Base-by-base conservation (phyloP, 2,888 invertebrate species). In the Vannuccia rotundouncinata region DNA sequence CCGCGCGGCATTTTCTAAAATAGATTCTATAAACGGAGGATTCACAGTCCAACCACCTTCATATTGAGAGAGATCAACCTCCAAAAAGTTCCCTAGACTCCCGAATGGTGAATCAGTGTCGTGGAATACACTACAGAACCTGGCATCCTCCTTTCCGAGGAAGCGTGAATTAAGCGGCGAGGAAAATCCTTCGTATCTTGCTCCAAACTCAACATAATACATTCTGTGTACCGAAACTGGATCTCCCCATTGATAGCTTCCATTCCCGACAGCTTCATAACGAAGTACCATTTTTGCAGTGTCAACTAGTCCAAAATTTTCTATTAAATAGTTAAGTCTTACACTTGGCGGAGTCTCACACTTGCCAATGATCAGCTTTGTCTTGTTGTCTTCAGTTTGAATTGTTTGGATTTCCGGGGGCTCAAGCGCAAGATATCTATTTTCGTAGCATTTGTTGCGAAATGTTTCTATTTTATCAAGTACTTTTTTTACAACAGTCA, bases 181-280 rank as follows among this genome's bases (percentile, higher is more conserved):
- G 0, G 80, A 28, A 66, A 80, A 80, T 25, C 80, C 80, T 80
- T 80, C 80, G 28, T 80, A 80, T 29, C 80, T 80, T 31, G 27
- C 27, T 17, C 30, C 60, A 31, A 81, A 80, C 1, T 81, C 66
- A n/a, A 2, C 22, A 45, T 80, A 80, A 45, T 31, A 80, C 0
- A 80, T 0, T 13, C 25, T 31, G 29, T 80, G 80, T 0, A 80
- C 59, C 22, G 29, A 59, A 5, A 22, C 17, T 0, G 80, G 13
- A 60, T 80, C 80, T 22, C 80, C 80, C 80, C 80, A 80, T 29
- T 80, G 80, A 80, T 80, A 80, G 31, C 80, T 80, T 0, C 80
- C 80, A 30, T 29, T 80, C 25, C 80, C 80, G 60, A 80, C 45
- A 1, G 80, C 31, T 73, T 80, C 80, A 29, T 80, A 80, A 25